phyloP scores from a whole-genome alignment of 2,797 vertebrate species.

The Tokudaia muenninki region DNA sequence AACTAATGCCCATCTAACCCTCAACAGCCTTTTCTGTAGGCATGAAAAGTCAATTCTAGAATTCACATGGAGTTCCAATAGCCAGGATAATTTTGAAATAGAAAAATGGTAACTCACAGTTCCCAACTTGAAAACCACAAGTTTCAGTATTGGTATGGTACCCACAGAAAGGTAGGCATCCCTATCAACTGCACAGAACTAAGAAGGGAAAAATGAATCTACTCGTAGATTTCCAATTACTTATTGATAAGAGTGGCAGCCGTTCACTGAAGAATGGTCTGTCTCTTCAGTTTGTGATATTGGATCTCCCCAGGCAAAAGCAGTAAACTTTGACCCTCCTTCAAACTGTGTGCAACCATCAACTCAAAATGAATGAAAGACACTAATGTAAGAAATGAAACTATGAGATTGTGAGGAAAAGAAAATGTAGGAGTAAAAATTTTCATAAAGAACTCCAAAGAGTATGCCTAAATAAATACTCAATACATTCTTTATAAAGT shows the following conservation, averaged over 20 bases:
- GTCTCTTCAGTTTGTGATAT: neutral
- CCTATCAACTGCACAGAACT: neutral
- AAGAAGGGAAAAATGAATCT: neutral
- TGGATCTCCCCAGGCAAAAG: neutral
- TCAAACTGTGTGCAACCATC: neutral
- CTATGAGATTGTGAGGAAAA: neutral
- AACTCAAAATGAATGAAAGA: neutral
- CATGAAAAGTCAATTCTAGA: neutral
- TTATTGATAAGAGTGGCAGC: neutral
- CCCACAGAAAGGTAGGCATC: neutral
- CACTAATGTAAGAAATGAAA: neutral
- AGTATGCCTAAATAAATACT: neutral
- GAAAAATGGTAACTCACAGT: neutral
- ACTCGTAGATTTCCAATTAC: neutral
- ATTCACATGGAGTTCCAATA: neutral
- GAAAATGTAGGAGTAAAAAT: neutral
- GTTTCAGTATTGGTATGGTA: neutral
- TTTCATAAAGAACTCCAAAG: neutral
- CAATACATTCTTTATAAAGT: neutral
- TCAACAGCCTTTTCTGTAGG: neutral
- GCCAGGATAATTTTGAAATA: constrained; percentile 8
- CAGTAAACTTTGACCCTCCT: neutral
- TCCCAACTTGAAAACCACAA: constrained; percentile 31
- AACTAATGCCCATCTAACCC: neutral
- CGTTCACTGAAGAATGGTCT: neutral